A percentile compares a stretch with the other conserved stretches of the same genome.
Conservation (phyloP, 2,797 vertebrate species). For the Intellagama lesueurii region DNA sequence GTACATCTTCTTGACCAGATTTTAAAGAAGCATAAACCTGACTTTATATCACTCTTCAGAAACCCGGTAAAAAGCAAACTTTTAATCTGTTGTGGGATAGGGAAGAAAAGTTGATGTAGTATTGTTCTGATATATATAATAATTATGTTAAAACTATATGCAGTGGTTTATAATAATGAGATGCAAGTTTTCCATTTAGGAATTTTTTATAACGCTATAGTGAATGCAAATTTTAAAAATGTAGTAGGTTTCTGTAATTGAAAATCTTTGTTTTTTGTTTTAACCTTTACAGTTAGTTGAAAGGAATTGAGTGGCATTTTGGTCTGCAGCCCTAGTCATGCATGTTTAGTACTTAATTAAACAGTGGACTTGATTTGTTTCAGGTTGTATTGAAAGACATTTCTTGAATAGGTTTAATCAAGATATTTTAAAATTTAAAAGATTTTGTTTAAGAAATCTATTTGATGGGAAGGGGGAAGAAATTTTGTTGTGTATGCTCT, state of each 20-base stretch:
- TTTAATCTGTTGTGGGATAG: constrained; percentile 8
- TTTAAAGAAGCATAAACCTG: constrained; percentile 95
- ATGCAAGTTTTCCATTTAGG: not conserved
- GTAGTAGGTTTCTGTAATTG: too few relatives aligned
- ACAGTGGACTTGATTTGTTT: not conserved
- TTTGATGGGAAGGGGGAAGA: not conserved
- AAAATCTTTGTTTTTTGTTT: not conserved
- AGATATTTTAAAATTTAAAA: not conserved
- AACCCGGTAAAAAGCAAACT: constrained; percentile 87
- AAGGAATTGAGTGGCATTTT: not conserved
- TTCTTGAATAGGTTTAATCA: not conserved
- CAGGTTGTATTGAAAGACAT: constrained; percentile 26
- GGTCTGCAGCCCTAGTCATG: not conserved
- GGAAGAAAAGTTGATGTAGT: not conserved
- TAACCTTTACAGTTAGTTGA: not conserved
- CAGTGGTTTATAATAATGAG: not conserved
- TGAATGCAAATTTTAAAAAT: fast-evolving
- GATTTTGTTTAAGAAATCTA: not conserved
- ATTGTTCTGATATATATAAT: not conserved
- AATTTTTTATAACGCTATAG: constrained; percentile 18
- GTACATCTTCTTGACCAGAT: constrained; percentile 92
- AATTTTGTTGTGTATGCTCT: not conserved
- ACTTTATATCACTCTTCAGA: constrained; percentile 94
- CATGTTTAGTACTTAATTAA: not conserved
- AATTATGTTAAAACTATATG: not conserved